A percentile compares a stretch with the other conserved stretches of the same genome.
phyloP scores from a whole-genome alignment of 37 sponge, comb jelly and placozoan species.

The Dysidea cf. avara region DNA sequence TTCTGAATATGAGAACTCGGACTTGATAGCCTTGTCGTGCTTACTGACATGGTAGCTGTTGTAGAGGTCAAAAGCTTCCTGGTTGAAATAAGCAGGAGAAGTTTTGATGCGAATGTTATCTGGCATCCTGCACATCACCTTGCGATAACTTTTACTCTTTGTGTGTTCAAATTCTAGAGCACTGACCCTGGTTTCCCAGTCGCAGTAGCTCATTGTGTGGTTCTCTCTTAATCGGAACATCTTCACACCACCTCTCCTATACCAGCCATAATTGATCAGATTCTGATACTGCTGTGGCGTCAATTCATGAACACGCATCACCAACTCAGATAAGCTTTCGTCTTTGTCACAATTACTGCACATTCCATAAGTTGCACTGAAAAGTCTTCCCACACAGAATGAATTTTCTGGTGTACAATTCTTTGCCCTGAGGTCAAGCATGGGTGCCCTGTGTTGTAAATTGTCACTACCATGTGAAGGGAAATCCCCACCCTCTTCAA shows the following conservation, averaged over 20 bases:
- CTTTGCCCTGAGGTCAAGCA: no score
- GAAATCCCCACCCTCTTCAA: no score
- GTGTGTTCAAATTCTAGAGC: slow-evolving; percentile 17
- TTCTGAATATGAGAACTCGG: slow-evolving; percentile 10
- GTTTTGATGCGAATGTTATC: not conserved
- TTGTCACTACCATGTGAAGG: no score
- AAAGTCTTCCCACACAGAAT: not conserved
- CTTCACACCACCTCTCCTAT: slow-evolving; percentile 26
- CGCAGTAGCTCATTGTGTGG: slow-evolving; percentile 8
- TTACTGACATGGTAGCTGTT: slow-evolving; percentile 15
- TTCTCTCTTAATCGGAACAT: slow-evolving; percentile 8
- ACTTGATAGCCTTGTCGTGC: slow-evolving; percentile 17
- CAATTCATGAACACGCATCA: slow-evolving; percentile 12
- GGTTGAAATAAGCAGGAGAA: not conserved
- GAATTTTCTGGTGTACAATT: no score
- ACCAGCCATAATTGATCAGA: slow-evolving; percentile 40
- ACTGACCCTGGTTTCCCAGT: slow-evolving; percentile 22
- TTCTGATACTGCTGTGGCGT: slow-evolving; percentile 14
- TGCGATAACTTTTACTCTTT: not conserved
- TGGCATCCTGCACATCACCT: slow-evolving; percentile 18
- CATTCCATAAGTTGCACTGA: slow-evolving; percentile 8
- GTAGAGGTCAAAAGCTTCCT: slow-evolving; percentile 38
- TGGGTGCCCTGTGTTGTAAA: no score
- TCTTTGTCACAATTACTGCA: slow-evolving; percentile 34
- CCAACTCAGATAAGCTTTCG: not conserved